Percentiles rank a stretch among this genome's conserved stretches.
These are phyloP conservation scores for Pardalotus punctatus DNA, from an alignment of 2,113 vertebrate species.

Conservation along the genomic window DNA sequence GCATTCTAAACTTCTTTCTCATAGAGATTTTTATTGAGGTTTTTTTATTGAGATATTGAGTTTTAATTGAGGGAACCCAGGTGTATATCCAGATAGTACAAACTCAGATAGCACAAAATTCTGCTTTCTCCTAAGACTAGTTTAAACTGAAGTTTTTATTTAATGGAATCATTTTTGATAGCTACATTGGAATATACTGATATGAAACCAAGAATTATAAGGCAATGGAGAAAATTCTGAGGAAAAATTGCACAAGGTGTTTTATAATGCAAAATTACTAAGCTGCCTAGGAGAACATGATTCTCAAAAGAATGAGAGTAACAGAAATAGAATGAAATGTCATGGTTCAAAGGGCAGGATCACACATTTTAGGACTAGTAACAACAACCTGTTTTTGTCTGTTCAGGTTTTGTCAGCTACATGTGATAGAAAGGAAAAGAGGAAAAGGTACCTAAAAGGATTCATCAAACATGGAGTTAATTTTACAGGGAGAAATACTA, in stretches of 20 bases:
- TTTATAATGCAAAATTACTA: background rate
- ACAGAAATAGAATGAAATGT: background rate
- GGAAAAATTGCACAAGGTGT: background rate
- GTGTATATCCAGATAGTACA: background rate
- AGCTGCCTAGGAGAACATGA: background rate
- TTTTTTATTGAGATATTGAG: background rate
- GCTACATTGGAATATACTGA: background rate
- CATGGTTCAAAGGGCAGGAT: background rate
- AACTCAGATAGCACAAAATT: background rate
- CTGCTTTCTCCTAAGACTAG: background rate
- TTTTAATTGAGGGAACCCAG: background rate
- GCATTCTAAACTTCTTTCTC: background rate
- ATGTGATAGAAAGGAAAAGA: background rate
- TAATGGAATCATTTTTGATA: background rate
- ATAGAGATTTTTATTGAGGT: no score
- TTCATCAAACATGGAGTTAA: background rate
- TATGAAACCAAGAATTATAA: background rate
- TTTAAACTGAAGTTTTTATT: background rate
- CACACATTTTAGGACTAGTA: background rate
- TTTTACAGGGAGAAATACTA: background rate
- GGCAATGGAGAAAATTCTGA: background rate
- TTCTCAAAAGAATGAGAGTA: background rate
- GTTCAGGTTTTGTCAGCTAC: background rate
- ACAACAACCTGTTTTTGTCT: background rate
- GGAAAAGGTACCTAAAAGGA: background rate